Evolutionary conservation across 92 coral and sea anemone species (phyloP).

Genomic region (Anthopleura xanthogrammica): DNA sequence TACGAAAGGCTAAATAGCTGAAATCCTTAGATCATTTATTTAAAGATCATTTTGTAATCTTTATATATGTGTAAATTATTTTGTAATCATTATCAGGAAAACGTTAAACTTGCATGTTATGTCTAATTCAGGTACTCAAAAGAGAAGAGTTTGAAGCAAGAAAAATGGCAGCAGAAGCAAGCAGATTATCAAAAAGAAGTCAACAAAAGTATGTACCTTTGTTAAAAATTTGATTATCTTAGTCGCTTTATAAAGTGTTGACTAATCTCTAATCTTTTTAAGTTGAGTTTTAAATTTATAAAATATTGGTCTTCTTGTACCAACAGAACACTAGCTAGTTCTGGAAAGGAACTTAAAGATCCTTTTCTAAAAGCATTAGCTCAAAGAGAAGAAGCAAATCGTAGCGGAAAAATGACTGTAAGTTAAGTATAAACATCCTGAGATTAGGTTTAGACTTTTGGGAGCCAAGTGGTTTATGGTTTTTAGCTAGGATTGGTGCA

Average conservation of each 20-base stretch:
- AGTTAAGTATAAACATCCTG: constrained; percentile 13
- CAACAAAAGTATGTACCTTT: constrained; percentile 78
- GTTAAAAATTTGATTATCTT: too few relatives aligned
- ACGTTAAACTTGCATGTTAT: neutral
- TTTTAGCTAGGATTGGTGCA: too few relatives aligned
- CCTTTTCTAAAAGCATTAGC: constrained; percentile 90
- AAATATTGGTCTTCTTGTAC: neutral
- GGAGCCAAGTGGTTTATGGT: too few relatives aligned
- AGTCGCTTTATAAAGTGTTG: too few relatives aligned
- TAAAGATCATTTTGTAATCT: too few relatives aligned
- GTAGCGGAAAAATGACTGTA: constrained; percentile 99
- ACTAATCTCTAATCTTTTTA: too few relatives aligned
- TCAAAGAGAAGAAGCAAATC: constrained; percentile 95
- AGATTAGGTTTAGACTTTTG: too few relatives aligned
- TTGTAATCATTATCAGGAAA: neutral
- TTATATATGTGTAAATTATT: too few relatives aligned
- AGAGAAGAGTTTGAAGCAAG: constrained; percentile 98
- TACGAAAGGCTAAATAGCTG: too few relatives aligned
- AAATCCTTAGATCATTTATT: too few relatives aligned
- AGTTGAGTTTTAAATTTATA: too few relatives aligned
- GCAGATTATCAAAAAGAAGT: constrained; percentile 92
- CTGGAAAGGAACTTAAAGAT: constrained; percentile 93
- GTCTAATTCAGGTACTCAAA: constrained; percentile 64
- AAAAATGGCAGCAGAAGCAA: constrained; percentile 97
- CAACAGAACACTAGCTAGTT: constrained; percentile 87